Evolutionary conservation across 1,140 invertebrate genomes (phyloP).

Genomic region (Formica selysi): DNA sequence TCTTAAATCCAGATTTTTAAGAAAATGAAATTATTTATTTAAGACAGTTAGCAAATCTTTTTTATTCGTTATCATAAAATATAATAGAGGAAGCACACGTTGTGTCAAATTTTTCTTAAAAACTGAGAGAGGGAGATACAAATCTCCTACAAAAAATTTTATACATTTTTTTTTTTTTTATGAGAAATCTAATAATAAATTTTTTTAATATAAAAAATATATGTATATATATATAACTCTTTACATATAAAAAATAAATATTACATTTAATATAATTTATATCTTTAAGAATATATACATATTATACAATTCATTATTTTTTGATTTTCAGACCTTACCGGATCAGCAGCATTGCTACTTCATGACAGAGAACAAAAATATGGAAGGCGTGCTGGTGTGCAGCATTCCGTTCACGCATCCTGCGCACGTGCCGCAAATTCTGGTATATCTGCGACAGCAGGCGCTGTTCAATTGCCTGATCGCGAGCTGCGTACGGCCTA

Average conservation of each 20-base stretch:
- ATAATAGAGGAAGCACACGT: not conserved
- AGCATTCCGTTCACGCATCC: constrained; percentile 97
- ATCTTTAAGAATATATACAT: not conserved
- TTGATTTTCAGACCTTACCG: constrained; percentile 91
- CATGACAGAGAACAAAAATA: constrained; percentile 92
- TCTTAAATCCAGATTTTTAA: no score
- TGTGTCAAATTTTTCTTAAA: no score
- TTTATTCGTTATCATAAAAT: constrained; percentile 11
- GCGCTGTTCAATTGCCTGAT: constrained; percentile 96
- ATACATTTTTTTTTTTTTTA: no score
- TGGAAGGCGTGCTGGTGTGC: constrained; percentile 93
- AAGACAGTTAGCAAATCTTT: not conserved
- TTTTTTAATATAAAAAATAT: no score
- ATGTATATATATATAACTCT: no score
- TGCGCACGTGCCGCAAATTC: constrained; percentile 95
- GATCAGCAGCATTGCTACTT: constrained; percentile 98
- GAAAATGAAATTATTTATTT: no score
- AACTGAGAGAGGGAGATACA: no score
- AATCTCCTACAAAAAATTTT: no score
- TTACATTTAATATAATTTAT: no score
- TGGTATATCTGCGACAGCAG: constrained; percentile 95
- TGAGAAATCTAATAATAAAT: no score
- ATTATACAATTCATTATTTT: not conserved
- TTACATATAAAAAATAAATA: no score
- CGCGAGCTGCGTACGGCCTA: constrained; percentile 94